phyloP scores from a whole-genome alignment of 2,797 vertebrate genomes.

The Enteromius paludinosus region DNA sequence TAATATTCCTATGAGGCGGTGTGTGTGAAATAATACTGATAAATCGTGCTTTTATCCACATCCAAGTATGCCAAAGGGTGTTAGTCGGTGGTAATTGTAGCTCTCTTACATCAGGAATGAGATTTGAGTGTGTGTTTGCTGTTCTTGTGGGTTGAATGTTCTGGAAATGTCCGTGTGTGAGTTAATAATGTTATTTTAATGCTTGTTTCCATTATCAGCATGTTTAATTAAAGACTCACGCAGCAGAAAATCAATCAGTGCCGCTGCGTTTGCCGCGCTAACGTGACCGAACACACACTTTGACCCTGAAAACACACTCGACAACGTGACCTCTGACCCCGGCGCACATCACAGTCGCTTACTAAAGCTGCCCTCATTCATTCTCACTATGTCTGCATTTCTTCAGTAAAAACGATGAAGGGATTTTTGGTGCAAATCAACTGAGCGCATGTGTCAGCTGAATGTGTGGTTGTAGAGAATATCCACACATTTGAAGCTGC shows the following conservation, averaged over 20 bases:
- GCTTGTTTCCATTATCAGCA: conserved; percentile 70
- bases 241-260: conserved; percentile 71
- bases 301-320: conserved; percentile 15
- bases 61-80: neutral
- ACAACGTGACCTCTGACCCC: neutral
- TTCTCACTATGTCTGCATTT: neutral
- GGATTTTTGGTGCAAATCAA: too few species aligned
- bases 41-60: neutral
- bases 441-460: too few species aligned
- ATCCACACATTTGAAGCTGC: too few species aligned
- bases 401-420: neutral
- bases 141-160: neutral
- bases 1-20: neutral
- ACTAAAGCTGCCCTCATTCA: neutral
- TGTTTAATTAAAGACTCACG: conserved; percentile 76
- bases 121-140: neutral
- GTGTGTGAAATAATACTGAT: neutral
- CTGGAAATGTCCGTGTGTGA: neutral
- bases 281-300: neutral
- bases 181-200: conserved; percentile 9
- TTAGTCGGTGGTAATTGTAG: neutral
- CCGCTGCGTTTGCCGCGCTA: neutral
- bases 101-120: neutral
- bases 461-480: too few species aligned
- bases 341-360: neutral